Evolutionary conservation across 1,140 invertebrate genomes (phyloP), one percentile per base, ranked within the genome.

Genomic region (Whitmania pigra): DNA sequence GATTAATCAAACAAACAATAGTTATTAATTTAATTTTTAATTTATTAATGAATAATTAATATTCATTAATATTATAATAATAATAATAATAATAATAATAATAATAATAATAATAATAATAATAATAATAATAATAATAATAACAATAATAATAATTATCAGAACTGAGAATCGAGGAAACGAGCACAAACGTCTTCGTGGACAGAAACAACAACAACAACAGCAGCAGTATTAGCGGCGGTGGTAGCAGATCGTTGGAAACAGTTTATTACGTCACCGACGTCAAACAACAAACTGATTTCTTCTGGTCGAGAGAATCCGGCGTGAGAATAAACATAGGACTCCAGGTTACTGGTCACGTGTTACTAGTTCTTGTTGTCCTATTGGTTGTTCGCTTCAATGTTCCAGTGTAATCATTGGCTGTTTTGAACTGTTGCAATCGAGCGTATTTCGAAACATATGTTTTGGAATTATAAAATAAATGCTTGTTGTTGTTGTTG

Each of bases 261-360:
- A 68, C 71, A 29, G 27, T 43, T 36, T 72, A 9, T 40, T 72
- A 72, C 40, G 57, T 63, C 22, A 72, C 67, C 13, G 66, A 78
- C 74, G 78, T 78, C 71, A 77, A 78, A 72, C 78, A 79, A 72
- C 53, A 73, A 5, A 73, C 76, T 60, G 75, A 78, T 73, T 78
- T 78, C 66, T 76, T 75, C 20, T 79, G 77, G 75, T 70, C 74
- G 36, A 74, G 78, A 5, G 75, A 75, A 15, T 78, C 79, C 5
- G 67, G 67, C 2, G 43, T 73, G 6, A 40, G 68, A 27, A 76
- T 80, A 25, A 78, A 76, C 15, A 74, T 79, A 29, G 75, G 76
- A 54, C 72, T 80, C 29, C 57, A 63, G 57, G 57, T 63, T 13
- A 4, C 43, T 13, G 43, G 15, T 63, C 22, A 31, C 29, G 57